Evolutionary conservation across 2,888 invertebrate species (phyloP).

Genomic region (Antheraea yamamai): DNA sequence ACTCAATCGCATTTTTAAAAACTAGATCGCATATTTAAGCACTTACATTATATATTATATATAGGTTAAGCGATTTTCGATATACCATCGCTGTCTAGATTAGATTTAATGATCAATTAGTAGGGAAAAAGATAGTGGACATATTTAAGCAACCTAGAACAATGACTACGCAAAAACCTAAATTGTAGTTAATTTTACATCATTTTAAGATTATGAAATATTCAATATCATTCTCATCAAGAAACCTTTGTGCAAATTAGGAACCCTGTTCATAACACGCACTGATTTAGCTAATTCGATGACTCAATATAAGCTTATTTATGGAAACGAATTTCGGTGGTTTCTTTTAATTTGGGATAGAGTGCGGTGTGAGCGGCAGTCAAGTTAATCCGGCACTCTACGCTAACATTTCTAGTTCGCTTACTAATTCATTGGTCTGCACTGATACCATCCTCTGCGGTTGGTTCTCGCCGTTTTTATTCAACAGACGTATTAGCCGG

Average conservation of each 20-base stretch:
- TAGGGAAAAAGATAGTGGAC: no score
- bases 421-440: constrained; percentile 24
- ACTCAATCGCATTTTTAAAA: no score
- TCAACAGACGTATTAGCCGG: not conserved
- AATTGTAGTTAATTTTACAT: no score
- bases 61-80: no score
- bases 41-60: no score
- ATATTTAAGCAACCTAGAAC: no score
- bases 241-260: not conserved
- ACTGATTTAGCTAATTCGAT: not conserved
- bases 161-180: no score
- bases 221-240: not conserved
- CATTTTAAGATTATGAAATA: not conserved
- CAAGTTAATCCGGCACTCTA: constrained; percentile 14
- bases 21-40: no score
- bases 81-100: no score
- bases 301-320: not conserved
- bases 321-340: not conserved
- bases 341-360: not conserved
- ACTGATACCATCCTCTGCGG: constrained; percentile 11
- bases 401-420: constrained; percentile 12
- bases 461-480: constrained; percentile 16
- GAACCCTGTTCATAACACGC: not conserved
- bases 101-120: no score
- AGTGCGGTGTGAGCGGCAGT: constrained; percentile 4